phyloP scores from a whole-genome alignment of 1,140 invertebrate species.

The Cephus cinctus region DNA sequence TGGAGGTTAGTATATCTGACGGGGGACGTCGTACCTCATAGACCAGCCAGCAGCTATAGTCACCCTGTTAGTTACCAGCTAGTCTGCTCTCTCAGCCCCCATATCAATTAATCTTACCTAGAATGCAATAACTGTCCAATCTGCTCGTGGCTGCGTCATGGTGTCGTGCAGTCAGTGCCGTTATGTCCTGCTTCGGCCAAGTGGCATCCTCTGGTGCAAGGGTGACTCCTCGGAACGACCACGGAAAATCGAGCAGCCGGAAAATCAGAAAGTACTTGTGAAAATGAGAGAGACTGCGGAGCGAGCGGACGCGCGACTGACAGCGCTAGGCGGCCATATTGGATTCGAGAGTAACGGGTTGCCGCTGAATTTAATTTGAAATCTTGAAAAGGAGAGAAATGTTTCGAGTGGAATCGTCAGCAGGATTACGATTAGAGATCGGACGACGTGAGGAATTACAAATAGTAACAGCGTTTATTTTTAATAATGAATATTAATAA shows the following conservation, averaged over 20 bases:
- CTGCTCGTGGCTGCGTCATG: slow-evolving; percentile 48
- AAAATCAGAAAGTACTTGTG: slow-evolving; percentile 37
- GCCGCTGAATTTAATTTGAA: too few species aligned
- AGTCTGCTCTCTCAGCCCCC: slow-evolving; percentile 23
- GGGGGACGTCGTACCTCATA: slow-evolving; percentile 16
- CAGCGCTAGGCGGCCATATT: background rate
- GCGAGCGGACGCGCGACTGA: too few species aligned
- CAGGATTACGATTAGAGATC: background rate
- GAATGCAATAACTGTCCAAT: slow-evolving; percentile 60
- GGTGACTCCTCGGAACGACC: slow-evolving; percentile 16
- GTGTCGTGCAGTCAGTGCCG: slow-evolving; percentile 44
- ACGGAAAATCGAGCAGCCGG: slow-evolving; percentile 9
- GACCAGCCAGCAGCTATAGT: too few species aligned
- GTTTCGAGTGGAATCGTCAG: background rate
- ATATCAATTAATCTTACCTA: slow-evolving; percentile 56
- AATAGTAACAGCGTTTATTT: slow-evolving; percentile 58
- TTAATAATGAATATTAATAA: slow-evolving; percentile 47
- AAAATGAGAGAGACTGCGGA: slow-evolving; percentile 22
- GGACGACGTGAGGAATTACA: slow-evolving; percentile 31
- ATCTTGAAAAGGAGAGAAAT: slow-evolving; percentile 8
- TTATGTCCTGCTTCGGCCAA: slow-evolving; percentile 31
- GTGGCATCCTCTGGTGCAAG: background rate
- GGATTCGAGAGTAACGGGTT: too few species aligned
- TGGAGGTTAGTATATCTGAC: background rate
- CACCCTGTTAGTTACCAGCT: background rate